Evolutionary conservation across 1,140 invertebrate genomes (phyloP), one percentile per base, ranked within the genome.

Genomic region (Hermetia illucens): DNA sequence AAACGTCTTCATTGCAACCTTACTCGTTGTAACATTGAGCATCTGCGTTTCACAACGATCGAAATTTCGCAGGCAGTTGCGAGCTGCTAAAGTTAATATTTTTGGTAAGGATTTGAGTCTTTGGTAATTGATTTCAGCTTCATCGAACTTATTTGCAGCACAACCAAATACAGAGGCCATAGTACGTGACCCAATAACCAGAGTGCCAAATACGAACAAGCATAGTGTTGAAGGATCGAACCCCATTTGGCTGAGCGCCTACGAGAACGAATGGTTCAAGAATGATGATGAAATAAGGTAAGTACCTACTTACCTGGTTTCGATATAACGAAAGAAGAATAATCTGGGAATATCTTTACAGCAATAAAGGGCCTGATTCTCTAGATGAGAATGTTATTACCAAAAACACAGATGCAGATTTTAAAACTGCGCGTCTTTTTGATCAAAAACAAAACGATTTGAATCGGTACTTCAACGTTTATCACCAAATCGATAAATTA

Each of bases 191-290:
- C 46, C 49, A 2, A 50, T 48, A 12, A 75, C 76, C 21, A 65
- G 81, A 45, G 86, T 94, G 4, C 90, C 90, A 2, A 93, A 93
- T 52, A 93, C 90, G 3, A 94, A 93, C 59, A 88, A 89, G 54
- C 89, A 93, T 56, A 90, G 86, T 48, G 77, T 83, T 4, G 87
- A 92, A 62, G 90, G 89, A 21, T 90, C 85, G 6, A 94, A 94
- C 68, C 89, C 90, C 0, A 92, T 94, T 47, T 94, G 89, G 89
- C 75, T 93, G 61, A 83, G 88, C 49, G 83, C 86, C 5, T 92
- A 91, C 52, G 86, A 91, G 61, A 92, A 92, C 58, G 86, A 89
- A 54, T 93, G 88, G 87, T 91, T 86, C 55, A 92, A 92, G 63
- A 79, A 77, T 41, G 81, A 84, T 41, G 82, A 84, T 48, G 82